Evolutionary conservation across 2,113 vertebrate species (phyloP), one percentile per base, ranked within the genome.

Genomic region (Ploceus nigricollis): DNA sequence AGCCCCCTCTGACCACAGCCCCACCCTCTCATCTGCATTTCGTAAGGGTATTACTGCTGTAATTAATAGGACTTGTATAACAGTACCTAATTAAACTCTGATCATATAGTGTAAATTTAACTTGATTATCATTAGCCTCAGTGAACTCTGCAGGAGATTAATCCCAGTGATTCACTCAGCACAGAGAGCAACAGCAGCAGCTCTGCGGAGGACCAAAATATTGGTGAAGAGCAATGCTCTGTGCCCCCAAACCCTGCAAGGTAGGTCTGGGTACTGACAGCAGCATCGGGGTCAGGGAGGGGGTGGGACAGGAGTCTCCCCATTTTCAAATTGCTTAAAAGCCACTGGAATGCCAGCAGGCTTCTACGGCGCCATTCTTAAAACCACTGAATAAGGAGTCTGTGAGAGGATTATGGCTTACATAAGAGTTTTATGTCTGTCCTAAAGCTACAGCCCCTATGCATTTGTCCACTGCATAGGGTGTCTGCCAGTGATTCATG

Each of bases 21-120:
- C 77, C 80, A 93, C 91, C 91, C 50, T 56, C 64, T 71, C 90
- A 58, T 88, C 69, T 96, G 81, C 57, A 93, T 97, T 97, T 97
- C 86, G 0, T 97, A 94, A 97, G 92, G 69, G 90, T 94, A 96
- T 89, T 86, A 95, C 53, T 11, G 6, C 89, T 95, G 81, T 96
- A 97, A 97, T 97, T 97, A 97, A 96, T 86, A 95, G 81, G 90
- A 73, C 72, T 97, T 97, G 97, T 96, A 61, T 96, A 97, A 96
- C 88, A 85, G 94, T 57, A 87, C 90, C 92, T 96, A 97, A 97
- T 98, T 98, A 97, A 96, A 96, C 65, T 88, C 73, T 92, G 93
- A 96, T 97, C 95, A 88, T 93, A 82, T 78, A 88, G 85, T 93
- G 89, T 95, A 89, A 94, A 97, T 98, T 97, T 97, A 98, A 97